phyloP scores from a whole-genome alignment of 2,113 vertebrate genomes.

The Morone saxatilis region DNA sequence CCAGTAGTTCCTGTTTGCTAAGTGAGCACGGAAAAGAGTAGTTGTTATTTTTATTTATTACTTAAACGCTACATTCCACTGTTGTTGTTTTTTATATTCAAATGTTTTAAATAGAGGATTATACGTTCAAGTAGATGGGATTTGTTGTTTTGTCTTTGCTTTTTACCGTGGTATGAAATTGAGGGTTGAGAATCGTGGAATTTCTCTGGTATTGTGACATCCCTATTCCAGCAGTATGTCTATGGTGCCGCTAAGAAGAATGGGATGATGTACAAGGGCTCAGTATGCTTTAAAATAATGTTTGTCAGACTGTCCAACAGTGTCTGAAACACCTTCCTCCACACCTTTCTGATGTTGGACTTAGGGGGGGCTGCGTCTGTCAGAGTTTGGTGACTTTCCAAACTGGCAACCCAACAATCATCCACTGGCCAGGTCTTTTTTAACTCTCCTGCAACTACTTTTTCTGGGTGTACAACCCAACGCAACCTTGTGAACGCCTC shows the following conservation, averaged over 20 bases:
- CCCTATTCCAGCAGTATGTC: neutral
- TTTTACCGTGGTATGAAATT: too few relatives aligned
- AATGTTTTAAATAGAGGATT: too few relatives aligned
- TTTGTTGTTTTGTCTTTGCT: too few relatives aligned
- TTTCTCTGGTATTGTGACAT: too few relatives aligned
- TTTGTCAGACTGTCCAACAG: neutral
- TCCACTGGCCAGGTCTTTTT: neutral
- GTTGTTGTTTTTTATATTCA: too few relatives aligned
- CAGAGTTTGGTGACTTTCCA: neutral
- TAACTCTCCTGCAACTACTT: neutral
- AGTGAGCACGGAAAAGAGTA: too few relatives aligned
- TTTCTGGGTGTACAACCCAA: neutral
- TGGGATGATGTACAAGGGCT: neutral
- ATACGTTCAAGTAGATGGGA: too few relatives aligned
- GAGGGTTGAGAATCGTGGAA: too few relatives aligned
- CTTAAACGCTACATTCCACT: too few relatives aligned
- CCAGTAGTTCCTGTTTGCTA: neutral
- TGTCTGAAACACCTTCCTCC: neutral
- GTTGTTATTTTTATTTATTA: too few relatives aligned
- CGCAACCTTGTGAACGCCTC: neutral
- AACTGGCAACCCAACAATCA: neutral
- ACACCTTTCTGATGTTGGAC: neutral
- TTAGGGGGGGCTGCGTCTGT: neutral
- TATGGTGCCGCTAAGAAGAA: neutral
- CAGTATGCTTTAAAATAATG: neutral